Percentiles rank a stretch among this genome's conserved stretches.
These are phyloP conservation scores for Talpa occidentalis DNA, from an alignment of 2,113 vertebrate species.

Conservation along the genomic window DNA sequence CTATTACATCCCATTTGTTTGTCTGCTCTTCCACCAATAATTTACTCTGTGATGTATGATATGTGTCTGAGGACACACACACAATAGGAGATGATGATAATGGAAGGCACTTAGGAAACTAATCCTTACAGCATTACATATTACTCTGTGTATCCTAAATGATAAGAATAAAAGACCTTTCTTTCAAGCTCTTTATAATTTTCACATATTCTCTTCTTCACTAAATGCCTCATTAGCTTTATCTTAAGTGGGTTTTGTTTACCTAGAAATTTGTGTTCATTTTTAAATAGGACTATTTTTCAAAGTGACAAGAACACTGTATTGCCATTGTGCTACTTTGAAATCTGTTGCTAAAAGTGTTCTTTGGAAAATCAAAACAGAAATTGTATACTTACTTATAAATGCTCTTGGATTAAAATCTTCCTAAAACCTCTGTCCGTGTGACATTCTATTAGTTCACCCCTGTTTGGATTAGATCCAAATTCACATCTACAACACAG, in stretches of 20 bases:
- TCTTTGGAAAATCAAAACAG: constrained; percentile 56
- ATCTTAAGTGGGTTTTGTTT: constrained; percentile 65
- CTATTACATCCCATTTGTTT: constrained; percentile 22
- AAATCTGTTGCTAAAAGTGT: constrained; percentile 37
- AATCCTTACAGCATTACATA: not conserved
- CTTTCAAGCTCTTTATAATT: constrained; percentile 23
- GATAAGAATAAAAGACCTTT: constrained; percentile 10
- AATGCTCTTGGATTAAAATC: constrained; percentile 55
- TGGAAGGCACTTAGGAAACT: constrained; percentile 3
- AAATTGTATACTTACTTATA: not conserved
- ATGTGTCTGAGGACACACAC: not conserved
- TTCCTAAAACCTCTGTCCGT: constrained; percentile 13
- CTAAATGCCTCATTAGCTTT: constrained; percentile 65
- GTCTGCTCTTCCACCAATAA: constrained; percentile 19
- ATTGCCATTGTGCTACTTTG: not conserved
- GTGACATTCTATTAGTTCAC: constrained; percentile 47
- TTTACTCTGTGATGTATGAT: not conserved
- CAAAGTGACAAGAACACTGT: constrained; percentile 56
- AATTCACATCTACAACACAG: not conserved
- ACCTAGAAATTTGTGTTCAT: constrained; percentile 50
- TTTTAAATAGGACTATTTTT: constrained; percentile 64
- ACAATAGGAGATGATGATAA: constrained; percentile 30
- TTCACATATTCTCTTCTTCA: constrained; percentile 47
- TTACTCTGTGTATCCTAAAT: not conserved
- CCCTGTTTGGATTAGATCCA: constrained; percentile 64